Percentiles rank a stretch among this genome's conserved stretches.
Evolutionary conservation across 2,888 invertebrate species (phyloP).

Genomic region (Cactoblastis cactorum): DNA sequence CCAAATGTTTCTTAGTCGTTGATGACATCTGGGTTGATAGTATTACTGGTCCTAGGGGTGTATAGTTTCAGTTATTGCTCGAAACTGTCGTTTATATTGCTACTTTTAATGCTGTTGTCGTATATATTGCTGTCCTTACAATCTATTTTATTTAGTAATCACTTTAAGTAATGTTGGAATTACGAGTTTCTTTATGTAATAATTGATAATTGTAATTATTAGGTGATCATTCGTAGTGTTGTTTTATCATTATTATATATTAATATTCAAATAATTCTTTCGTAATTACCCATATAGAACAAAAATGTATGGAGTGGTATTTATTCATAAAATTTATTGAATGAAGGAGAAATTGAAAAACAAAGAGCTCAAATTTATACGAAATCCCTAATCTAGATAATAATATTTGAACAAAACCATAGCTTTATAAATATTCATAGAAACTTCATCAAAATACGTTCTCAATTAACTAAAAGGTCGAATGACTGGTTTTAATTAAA

Average conservation of each 20-base stretch:
- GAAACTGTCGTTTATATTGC: neutral
- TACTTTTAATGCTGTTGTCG: neutral
- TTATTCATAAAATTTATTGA: too few species aligned
- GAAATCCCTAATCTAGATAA: neutral
- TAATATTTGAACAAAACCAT: neutral
- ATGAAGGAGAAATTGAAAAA: neutral
- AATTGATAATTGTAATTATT: too few species aligned
- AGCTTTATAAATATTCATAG: conserved; percentile 2
- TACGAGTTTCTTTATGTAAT: neutral
- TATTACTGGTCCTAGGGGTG: neutral
- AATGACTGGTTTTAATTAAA: conserved; percentile 19
- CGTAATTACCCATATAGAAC: too few species aligned
- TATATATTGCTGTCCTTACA: neutral
- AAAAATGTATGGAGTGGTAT: too few species aligned
- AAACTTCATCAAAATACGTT: conserved; percentile 5
- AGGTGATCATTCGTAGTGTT: neutral
- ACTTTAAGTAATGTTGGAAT: neutral
- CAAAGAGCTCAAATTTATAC: too few species aligned
- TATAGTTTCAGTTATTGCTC: conserved; percentile 1
- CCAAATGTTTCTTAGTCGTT: conserved; percentile 5
- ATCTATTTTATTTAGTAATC: neutral
- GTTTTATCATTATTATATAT: neutral
- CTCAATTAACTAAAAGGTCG: conserved; percentile 12
- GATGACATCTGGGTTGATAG: conserved; percentile 9
- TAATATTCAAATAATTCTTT: too few species aligned